Percentiles rank a stretch among this genome's conserved stretches.
These are phyloP conservation scores for Fregata magnificens DNA, from an alignment of 2,113 vertebrate species.

Conservation along the genomic window DNA sequence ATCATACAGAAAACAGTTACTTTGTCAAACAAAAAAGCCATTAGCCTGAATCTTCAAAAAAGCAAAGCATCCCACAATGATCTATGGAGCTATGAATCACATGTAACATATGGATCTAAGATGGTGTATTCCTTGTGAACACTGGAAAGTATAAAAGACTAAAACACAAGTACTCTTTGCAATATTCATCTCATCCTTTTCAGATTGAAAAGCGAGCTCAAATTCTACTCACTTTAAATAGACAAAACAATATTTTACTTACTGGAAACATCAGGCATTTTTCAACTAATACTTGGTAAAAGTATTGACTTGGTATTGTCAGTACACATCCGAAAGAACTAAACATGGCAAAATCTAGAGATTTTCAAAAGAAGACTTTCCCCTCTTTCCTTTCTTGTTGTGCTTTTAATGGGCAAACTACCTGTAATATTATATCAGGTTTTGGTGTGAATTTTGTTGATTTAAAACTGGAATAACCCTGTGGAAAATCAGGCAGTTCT, in stretches of 20 bases:
- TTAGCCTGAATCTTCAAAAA: not conserved
- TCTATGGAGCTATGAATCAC: accelerated
- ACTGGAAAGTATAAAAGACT: not conserved
- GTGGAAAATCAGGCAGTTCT: not conserved
- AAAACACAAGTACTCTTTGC: not conserved
- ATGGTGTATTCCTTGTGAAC: not conserved
- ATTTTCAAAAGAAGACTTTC: not conserved
- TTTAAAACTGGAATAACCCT: not conserved
- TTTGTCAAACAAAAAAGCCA: not conserved
- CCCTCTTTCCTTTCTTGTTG: not conserved
- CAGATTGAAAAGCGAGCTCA: not conserved
- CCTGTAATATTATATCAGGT: not conserved
- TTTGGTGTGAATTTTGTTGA: not conserved
- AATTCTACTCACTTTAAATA: not conserved
- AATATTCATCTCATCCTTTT: not conserved
- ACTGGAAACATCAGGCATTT: not conserved
- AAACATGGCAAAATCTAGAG: not conserved
- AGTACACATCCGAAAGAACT: not conserved
- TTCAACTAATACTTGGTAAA: not conserved
- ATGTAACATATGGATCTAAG: not conserved
- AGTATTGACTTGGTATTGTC: not conserved
- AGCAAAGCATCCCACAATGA: not conserved
- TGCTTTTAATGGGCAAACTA: not conserved
- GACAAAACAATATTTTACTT: not conserved
- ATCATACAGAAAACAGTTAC: not conserved